A percentile compares a stretch with the other conserved stretches of the same genome.
Conservation (phyloP, 1,140 invertebrate genomes). For the Pseudomyrmex concolor region DNA sequence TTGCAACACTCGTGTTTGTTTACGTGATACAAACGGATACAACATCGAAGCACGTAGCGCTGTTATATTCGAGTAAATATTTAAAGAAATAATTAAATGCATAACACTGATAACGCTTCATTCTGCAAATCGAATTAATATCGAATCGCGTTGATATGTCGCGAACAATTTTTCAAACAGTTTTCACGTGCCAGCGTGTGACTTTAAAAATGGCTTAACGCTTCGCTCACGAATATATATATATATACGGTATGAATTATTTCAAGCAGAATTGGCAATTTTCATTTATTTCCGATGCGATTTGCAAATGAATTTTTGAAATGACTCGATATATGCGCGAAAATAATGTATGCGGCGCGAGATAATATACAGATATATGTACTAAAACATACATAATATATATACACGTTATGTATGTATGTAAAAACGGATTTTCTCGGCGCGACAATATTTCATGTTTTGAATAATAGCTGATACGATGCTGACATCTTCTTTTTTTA, state of each 20-base stretch:
- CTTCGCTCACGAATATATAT: neutral
- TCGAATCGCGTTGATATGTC: neutral
- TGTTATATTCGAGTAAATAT: slow-evolving; percentile 55
- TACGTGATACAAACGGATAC: slow-evolving; percentile 53
- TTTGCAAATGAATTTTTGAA: neutral
- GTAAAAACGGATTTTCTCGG: too few species aligned
- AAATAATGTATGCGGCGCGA: neutral
- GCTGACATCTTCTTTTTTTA: too few species aligned
- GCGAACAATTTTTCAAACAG: slow-evolving; percentile 32
- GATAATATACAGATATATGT: too few species aligned
- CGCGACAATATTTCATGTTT: too few species aligned
- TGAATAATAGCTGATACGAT: too few species aligned
- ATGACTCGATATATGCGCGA: neutral
- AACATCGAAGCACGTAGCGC: slow-evolving; percentile 53
- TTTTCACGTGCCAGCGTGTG: neutral
- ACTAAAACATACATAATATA: too few species aligned
- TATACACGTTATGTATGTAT: too few species aligned
- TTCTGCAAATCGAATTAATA: slow-evolving; percentile 28
- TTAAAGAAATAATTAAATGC: slow-evolving; percentile 45
- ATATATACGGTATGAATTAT: neutral
- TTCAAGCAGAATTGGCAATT: slow-evolving; percentile 9
- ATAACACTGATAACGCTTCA: slow-evolving; percentile 8
- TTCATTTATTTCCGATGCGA: neutral
- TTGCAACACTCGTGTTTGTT: slow-evolving; percentile 38
- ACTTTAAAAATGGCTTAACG: slow-evolving; percentile 31